Conservation (phyloP, 2,888 invertebrate genomes). For the Cylloceria caligata region DNA sequence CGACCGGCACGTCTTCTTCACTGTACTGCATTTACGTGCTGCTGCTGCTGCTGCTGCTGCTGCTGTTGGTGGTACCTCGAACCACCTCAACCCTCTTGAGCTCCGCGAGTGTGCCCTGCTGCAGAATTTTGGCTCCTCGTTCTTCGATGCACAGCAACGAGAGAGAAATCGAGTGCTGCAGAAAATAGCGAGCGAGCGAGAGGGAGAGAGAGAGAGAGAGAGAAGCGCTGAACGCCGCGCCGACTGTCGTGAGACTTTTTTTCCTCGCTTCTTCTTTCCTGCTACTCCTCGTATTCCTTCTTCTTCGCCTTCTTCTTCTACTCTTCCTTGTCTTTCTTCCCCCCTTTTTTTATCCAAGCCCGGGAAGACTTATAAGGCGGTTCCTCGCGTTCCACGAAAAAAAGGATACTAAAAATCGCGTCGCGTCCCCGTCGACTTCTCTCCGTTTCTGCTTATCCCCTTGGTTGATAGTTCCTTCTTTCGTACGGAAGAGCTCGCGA, state of each 20-base stretch:
- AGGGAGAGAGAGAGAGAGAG: constrained; percentile 16
- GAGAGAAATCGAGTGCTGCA: constrained; percentile 50
- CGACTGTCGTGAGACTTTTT: constrained; percentile 78
- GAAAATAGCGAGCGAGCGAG: constrained; percentile 4
- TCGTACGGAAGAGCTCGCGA: constrained; percentile 21
- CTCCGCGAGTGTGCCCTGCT: constrained; percentile 39
- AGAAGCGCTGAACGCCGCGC: constrained; percentile 68
- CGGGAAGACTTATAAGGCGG: constrained; percentile 82
- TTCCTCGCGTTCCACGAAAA: constrained; percentile 81
- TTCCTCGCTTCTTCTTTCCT: constrained; percentile 64
- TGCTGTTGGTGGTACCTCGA: constrained; percentile 20
- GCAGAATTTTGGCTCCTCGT: constrained; percentile 57
- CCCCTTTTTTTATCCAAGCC: constrained; percentile 72
- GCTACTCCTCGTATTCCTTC: constrained; percentile 45
- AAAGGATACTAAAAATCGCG: constrained; percentile 79
- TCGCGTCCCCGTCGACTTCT: constrained; percentile 50
- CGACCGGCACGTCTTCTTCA: constrained; percentile 59
- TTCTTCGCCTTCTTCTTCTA: constrained; percentile 58
- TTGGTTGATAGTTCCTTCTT: constrained; percentile 25
- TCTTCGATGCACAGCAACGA: constrained; percentile 51
- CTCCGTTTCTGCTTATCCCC: constrained; percentile 1
- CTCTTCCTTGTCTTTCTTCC: constrained; percentile 62
- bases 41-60: constrained; percentile 26
- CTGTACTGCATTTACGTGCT: constrained; percentile 42
- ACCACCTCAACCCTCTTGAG: constrained; percentile 49